Base-by-base conservation (phyloP, 2,888 invertebrate species). In the Oxyscelio sp. region DNA sequence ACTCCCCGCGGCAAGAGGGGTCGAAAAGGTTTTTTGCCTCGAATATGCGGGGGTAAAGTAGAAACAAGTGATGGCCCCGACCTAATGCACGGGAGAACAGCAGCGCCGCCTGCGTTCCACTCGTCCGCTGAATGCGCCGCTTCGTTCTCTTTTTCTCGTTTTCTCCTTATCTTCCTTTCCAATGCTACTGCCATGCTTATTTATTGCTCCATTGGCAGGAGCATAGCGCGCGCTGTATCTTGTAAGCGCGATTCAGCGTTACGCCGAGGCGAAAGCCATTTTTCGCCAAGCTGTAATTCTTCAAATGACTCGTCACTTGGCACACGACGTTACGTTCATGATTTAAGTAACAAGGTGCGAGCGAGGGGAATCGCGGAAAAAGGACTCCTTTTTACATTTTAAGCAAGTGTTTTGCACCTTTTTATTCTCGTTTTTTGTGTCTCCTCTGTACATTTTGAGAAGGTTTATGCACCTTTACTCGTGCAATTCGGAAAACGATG, bases 21-120 rank as follows among this genome's bases (percentile, higher is more conserved):
- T n/a, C n/a, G n/a, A n/a, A n/a, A n/a, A n/a, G n/a, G n/a, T n/a
- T n/a, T n/a, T n/a, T n/a, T n/a, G n/a, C n/a, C n/a, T n/a, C n/a
- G n/a, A n/a, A 92, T 92, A 94, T 93, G 93, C 92, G 93, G 93
- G 93, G 92, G 92, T 91, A 91, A 90, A 89, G 88, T 89, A 92
- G 92, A 94, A 94, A 94, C 94, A 94, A 94, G 94, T 90, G 93
- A 91, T 90, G 89, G 88, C 82, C 84, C 66, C 85, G 87, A 85
- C 86, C 83, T 79, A 83, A 85, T 77, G 82, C 66, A 83, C 63
- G 80, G 82, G 75, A 68, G 75, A 85, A 79, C 61, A 56, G 75
- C 71, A 71, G 43, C 77, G 45, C 70, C 34, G 43, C 56, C 77
- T 54, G 73, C 52, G 54, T 34, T 22, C 52, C 34, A 56, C 58